Percentiles rank a stretch among this genome's conserved stretches.
These are phyloP conservation scores for Rhynchonycteris naso DNA, from an alignment of 2,797 vertebrate genomes.

Conservation along the genomic window DNA sequence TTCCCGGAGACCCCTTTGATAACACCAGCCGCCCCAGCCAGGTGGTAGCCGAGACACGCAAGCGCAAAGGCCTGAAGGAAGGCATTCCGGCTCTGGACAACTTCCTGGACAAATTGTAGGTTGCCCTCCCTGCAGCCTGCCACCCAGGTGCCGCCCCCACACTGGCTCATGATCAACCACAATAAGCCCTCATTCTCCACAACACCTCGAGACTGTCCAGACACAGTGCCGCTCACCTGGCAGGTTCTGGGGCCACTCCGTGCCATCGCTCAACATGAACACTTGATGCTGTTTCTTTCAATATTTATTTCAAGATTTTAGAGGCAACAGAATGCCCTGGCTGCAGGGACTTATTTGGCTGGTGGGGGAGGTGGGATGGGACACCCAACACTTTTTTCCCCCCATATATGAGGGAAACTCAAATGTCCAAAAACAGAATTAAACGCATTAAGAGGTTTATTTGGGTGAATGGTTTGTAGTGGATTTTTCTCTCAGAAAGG, in stretches of 20 bases:
- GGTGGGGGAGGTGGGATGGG: background rate
- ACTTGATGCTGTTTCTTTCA: conserved; percentile 73
- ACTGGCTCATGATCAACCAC: background rate
- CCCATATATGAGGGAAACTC: conserved; percentile 39
- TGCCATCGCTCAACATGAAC: conserved; percentile 80
- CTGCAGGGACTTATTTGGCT: conserved; percentile 48
- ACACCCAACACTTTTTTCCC: background rate
- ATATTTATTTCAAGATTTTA: conserved; percentile 84
- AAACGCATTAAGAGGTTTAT: conserved; percentile 52
- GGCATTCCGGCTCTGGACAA: conserved; percentile 94
- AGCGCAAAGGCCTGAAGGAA: conserved; percentile 96
- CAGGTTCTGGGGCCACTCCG: conserved; percentile 62
- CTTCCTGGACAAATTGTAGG: conserved; percentile 96
- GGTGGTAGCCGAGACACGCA: conserved; percentile 92
- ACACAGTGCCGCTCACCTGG: conserved; percentile 56
- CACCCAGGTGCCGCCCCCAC: background rate
- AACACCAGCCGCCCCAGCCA: conserved; percentile 85
- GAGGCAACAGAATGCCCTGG: background rate
- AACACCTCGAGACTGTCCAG: conserved; percentile 78
- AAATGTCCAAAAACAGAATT: conserved; percentile 43
- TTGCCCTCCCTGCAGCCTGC: background rate
- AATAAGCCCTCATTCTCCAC: conserved; percentile 64
- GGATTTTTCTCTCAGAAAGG: background rate
- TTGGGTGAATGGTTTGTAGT: conserved; percentile 37
- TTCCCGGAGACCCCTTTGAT: conserved; percentile 92